These are phyloP conservation scores for Gallinago media DNA, from an alignment of 2,113 vertebrate species.

Conservation along the genomic window DNA sequence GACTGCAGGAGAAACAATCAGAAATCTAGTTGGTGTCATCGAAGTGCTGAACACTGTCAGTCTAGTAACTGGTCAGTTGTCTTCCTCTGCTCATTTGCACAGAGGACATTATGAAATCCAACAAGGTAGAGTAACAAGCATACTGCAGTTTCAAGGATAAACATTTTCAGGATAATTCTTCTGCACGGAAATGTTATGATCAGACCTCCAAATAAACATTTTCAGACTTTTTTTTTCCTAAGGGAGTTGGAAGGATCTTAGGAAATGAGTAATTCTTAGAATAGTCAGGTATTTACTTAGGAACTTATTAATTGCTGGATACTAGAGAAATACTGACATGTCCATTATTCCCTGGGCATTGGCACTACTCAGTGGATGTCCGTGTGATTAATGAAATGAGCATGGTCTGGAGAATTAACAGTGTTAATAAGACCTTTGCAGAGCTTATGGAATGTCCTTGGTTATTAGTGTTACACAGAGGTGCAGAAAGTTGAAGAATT, in stretches of 20 bases:
- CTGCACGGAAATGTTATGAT: neutral
- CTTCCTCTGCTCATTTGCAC: neutral
- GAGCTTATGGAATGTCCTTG: neutral
- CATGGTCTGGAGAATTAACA: neutral
- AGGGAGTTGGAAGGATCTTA: neutral
- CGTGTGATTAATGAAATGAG: neutral
- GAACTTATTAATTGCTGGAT: neutral
- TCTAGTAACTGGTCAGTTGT: neutral
- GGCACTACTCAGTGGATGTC: neutral
- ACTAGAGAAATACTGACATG: neutral
- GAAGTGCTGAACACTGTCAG: neutral
- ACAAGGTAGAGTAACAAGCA: neutral
- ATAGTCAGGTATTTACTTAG: constrained; percentile 3
- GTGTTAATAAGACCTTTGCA: constrained; percentile 9
- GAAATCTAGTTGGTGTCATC: neutral
- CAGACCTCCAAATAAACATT: neutral
- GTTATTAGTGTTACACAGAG: neutral
- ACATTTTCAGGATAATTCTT: neutral
- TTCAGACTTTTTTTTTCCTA: neutral
- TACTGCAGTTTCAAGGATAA: neutral
- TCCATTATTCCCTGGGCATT: neutral
- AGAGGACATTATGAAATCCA: neutral
- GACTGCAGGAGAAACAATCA: neutral
- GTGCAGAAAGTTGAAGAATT: neutral
- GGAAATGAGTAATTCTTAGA: constrained; percentile 44